A percentile compares a stretch with the other conserved stretches of the same genome.
These are phyloP conservation scores for Globia sparganii DNA, from an alignment of 2,888 invertebrate genomes.

Conservation along the genomic window DNA sequence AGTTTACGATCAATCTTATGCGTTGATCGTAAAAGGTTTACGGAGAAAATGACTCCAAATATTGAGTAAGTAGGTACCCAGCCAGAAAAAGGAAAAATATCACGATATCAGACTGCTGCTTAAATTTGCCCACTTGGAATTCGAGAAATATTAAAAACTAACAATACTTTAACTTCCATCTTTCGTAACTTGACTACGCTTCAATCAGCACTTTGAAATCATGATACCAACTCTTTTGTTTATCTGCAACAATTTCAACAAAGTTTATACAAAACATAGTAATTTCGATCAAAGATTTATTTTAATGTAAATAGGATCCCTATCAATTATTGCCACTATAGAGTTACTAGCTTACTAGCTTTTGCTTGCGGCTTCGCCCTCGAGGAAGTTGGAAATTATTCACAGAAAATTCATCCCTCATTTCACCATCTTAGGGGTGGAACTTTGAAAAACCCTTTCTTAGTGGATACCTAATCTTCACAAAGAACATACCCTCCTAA, in stretches of 20 bases:
- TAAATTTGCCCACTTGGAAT: background rate
- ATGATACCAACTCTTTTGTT: background rate
- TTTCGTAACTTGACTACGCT: background rate
- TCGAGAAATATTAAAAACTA: background rate
- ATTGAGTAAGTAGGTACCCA: too few relatives aligned
- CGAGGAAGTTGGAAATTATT: too few relatives aligned
- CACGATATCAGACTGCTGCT: background rate
- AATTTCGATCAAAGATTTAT: background rate
- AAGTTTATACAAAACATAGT: background rate
- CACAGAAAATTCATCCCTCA: too few relatives aligned
- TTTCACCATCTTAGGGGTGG: too few relatives aligned
- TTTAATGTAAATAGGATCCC: background rate
- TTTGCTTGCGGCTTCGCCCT: too few relatives aligned
- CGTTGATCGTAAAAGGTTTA: constrained; percentile 37
- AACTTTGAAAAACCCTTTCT: too few relatives aligned
- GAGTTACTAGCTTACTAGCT: background rate
- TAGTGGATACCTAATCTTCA: too few relatives aligned
- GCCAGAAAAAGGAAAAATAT: background rate
- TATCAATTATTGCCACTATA: background rate
- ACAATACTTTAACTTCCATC: background rate
- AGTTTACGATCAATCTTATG: constrained; percentile 28
- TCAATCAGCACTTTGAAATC: background rate
- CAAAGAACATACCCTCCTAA: too few relatives aligned
- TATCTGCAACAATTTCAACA: background rate
- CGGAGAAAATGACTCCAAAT: background rate